Evolutionary conservation across 1,140 invertebrate species (phyloP).

Genomic region (Rhopalosiphum padi): DNA sequence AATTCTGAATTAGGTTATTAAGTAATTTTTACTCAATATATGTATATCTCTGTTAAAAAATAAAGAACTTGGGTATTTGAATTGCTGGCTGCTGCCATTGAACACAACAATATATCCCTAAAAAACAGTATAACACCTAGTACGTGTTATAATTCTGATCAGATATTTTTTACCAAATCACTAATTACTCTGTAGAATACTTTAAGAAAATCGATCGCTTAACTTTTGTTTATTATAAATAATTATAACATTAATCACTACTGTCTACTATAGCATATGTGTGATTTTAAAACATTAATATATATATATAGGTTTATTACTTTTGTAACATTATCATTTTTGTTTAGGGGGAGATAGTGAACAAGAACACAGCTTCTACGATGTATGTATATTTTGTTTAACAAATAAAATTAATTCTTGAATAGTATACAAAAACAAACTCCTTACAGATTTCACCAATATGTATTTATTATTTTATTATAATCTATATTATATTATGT

Average conservation of each 20-base stretch:
- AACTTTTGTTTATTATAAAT: not conserved
- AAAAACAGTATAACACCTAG: not conserved
- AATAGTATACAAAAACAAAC: slow-evolving; percentile 1
- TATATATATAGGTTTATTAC: not conserved
- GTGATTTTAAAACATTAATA: not conserved
- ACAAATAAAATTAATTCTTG: slow-evolving; percentile 14
- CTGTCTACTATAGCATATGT: not conserved
- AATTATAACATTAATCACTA: not conserved
- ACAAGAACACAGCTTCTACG: slow-evolving; percentile 19
- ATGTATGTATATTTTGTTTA: slow-evolving; percentile 54
- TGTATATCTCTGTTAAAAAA: no score
- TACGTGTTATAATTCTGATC: not conserved
- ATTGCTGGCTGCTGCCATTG: not conserved
- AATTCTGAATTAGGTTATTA: not conserved
- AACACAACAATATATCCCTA: not conserved
- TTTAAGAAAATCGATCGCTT: not conserved
- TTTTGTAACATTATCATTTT: not conserved
- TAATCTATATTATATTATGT: not conserved
- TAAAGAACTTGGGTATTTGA: no score
- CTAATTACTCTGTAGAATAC: not conserved
- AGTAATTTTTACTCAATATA: not conserved
- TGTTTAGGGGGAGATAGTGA: slow-evolving; percentile 6
- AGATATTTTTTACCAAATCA: not conserved
- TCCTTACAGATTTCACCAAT: slow-evolving; percentile 18
- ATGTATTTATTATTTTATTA: slow-evolving; percentile 1